Conservation (phyloP, 2,113 vertebrate species). For the Corythornis vintsioides region DNA sequence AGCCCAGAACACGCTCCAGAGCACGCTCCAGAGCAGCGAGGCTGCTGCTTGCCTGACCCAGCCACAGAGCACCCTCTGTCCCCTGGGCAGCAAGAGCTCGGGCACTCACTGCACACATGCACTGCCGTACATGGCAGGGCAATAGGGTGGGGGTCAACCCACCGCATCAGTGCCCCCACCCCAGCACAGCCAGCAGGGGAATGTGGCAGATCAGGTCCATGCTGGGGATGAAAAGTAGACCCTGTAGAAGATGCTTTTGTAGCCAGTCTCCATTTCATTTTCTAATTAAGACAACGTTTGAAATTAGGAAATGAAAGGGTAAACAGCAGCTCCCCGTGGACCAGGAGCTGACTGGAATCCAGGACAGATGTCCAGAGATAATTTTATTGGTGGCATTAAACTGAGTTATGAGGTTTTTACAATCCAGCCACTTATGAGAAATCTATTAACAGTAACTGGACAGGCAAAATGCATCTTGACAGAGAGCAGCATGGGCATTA, state of each 20-base stretch:
- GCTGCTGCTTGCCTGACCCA: background rate
- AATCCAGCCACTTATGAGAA: slow-evolving; percentile 85
- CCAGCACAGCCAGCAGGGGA: background rate
- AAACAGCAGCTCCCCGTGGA: slow-evolving; percentile 18
- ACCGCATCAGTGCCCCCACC: background rate
- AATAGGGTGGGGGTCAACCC: background rate
- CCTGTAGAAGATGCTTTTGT: background rate
- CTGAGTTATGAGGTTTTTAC: slow-evolving; percentile 84
- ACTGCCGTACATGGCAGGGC: background rate
- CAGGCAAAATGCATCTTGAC: slow-evolving; percentile 75
- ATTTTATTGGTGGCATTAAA: slow-evolving; percentile 84
- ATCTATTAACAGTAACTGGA: slow-evolving; percentile 84
- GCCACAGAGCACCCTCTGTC: background rate
- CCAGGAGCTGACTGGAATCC: slow-evolving; percentile 69
- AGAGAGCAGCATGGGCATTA: slow-evolving; percentile 73
- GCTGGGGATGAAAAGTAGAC: background rate
- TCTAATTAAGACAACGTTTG: background rate
- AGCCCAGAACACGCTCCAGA: too few relatives aligned
- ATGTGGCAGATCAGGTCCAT: fast-evolving
- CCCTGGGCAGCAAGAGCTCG: background rate
- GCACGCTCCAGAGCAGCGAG: too few relatives aligned
- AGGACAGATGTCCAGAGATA: slow-evolving; percentile 74
- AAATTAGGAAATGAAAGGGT: slow-evolving; percentile 27
- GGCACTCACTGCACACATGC: fast-evolving
- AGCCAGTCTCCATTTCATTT: background rate